Base-by-base conservation (phyloP, 2,888 invertebrate genomes). In the Leucophora obtusa region DNA sequence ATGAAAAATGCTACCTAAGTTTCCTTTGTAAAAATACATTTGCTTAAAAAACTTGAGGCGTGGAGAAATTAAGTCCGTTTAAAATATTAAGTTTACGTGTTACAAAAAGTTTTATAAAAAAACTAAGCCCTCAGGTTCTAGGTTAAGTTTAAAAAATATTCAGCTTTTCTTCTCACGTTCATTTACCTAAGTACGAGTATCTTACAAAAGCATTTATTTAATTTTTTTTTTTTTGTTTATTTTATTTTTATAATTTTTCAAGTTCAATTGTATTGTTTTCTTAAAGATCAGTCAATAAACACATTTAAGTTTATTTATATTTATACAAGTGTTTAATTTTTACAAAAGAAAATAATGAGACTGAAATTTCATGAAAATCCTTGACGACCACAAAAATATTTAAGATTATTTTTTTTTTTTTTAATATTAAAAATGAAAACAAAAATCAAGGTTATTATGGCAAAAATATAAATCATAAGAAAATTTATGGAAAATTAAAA, bases 401-500 rank as follows among this genome's bases (percentile, higher is more conserved):
- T 24, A 1, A 18, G 18, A 10, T 9, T n/a, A 24, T 54, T 28
- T 28, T 28, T 28, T n/a, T 14, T 33, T 28, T n/a, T 24, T 24
- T n/a, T 33, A 24, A 28, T 56, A n/a, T 8, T 33, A 5, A 28
- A 2, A 53, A 6, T 28, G 7, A 6, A 28, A 28, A 28, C 6
- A 18, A 18, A 28, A 24, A 14, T 28, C 56, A 56, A 56, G 56
- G 56, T 56, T 56, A 56, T 54, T 10, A 11, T 28, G 56, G 33
- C 56, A 56, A 24, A 56, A 56, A 14, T 14, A 28, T 33, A 47
- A n/a, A 38, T 38, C 11, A 38, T 38, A 38, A 38, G 2, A 38
- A 14, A 47, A 47, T 47, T 3, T 47, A n/a, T n/a, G 38, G 10
- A 14, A 47, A 47, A 47, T 14, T 4, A n/a, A 47, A 47, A 47